Percentiles rank a stretch among this genome's conserved stretches.
phyloP scores from a whole-genome alignment of 2,888 invertebrate species.

The Buathra laborator region DNA sequence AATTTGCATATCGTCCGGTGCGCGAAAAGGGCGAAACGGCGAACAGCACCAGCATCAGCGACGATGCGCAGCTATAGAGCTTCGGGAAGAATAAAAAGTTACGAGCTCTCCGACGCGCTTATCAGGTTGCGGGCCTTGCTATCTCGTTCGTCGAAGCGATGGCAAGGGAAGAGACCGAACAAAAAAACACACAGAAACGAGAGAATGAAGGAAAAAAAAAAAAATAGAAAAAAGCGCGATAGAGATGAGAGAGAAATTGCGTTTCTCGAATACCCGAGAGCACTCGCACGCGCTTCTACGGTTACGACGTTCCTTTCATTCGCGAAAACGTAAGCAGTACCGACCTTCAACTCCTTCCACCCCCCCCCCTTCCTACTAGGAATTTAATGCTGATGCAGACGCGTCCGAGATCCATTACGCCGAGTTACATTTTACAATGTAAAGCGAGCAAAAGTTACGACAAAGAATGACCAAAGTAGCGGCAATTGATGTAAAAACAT shows the following conservation, averaged over 20 bases:
- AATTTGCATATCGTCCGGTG: slow-evolving; percentile 67
- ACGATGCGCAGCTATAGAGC: background rate
- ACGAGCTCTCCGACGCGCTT: slow-evolving; percentile 57
- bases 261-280: slow-evolving; percentile 11
- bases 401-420: background rate
- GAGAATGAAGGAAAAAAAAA: slow-evolving; percentile 16
- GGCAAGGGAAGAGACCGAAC: background rate
- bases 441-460: background rate
- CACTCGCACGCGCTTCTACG: slow-evolving; percentile 2
- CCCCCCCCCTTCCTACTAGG: background rate
- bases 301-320: slow-evolving; percentile 40
- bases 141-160: slow-evolving; percentile 35
- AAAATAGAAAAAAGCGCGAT: background rate
- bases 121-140: slow-evolving; percentile 53
- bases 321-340: slow-evolving; percentile 19
- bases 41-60: background rate
- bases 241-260: slow-evolving; percentile 37
- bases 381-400: slow-evolving; percentile 50
- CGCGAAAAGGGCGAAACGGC: background rate
- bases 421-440: slow-evolving; percentile 37
- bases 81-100: slow-evolving; percentile 54
- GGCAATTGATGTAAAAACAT: slow-evolving; percentile 14
- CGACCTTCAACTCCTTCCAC: background rate
- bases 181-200: background rate
- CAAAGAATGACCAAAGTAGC: background rate